phyloP scores from a whole-genome alignment of 64 coral and sea anemone species.

The Orbicella faveolata region DNA sequence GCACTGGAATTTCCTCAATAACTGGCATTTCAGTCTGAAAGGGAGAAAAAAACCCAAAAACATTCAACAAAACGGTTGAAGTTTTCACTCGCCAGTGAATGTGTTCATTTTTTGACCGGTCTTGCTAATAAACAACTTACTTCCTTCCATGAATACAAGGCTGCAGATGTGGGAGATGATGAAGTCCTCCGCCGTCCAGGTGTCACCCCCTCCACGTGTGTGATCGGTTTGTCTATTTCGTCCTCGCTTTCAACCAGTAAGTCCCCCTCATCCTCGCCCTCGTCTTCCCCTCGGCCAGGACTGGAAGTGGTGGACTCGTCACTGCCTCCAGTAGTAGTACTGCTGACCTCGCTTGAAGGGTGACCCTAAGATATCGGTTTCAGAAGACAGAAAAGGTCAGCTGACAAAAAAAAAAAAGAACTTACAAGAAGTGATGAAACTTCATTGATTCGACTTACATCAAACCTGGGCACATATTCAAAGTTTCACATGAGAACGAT shows the following conservation, averaged over 20 bases:
- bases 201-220: neutral
- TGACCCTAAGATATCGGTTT: slow-evolving; percentile 34
- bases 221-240: slow-evolving; percentile 68
- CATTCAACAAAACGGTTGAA: neutral
- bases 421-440: neutral
- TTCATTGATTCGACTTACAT: no score
- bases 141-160: slow-evolving; percentile 90
- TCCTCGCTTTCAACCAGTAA: slow-evolving; percentile 75
- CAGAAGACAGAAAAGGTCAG: neutral
- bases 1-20: slow-evolving; percentile 4
- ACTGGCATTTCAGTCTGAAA: slow-evolving; percentile 34
- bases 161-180: slow-evolving; percentile 4
- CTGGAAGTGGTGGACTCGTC: slow-evolving; percentile 85
- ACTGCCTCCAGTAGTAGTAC: slow-evolving; percentile 85
- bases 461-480: no score
- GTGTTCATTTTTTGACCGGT: no score
- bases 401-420: neutral
- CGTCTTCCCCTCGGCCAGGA: slow-evolving; percentile 72
- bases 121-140: neutral
- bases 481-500: no score
- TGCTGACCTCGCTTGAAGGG: slow-evolving; percentile 61
- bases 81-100: neutral
- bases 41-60: neutral
- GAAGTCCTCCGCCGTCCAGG: slow-evolving; percentile 50
- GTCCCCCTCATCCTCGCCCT: slow-evolving; percentile 79